These are phyloP conservation scores for Elephantulus edwardii DNA, from an alignment of 2,113 vertebrate genomes.

Conservation along the genomic window DNA sequence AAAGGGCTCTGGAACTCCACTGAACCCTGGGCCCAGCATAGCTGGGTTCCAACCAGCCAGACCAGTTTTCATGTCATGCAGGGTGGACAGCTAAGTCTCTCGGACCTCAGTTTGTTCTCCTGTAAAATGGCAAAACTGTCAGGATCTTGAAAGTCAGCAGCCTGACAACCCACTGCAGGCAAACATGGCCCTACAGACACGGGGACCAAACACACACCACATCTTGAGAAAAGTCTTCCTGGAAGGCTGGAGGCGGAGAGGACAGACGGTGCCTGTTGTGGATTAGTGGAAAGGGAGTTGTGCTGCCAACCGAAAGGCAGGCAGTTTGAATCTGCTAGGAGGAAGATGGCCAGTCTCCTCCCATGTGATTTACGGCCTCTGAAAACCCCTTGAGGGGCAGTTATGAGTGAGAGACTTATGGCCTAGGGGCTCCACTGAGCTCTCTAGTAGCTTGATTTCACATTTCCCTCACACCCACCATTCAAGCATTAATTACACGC, in stretches of 20 bases:
- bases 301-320: too few relatives aligned
- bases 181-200: not conserved
- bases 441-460: not conserved
- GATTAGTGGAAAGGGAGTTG: too few relatives aligned
- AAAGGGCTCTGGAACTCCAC: too few relatives aligned
- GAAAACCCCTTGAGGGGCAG: too few relatives aligned
- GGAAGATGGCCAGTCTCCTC: too few relatives aligned
- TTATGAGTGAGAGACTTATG: too few relatives aligned
- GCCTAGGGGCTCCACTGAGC: not conserved
- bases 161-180: not conserved
- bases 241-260: not conserved
- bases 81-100: too few relatives aligned
- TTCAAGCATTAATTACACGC: accelerated
- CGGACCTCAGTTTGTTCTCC: not conserved
- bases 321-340: too few relatives aligned
- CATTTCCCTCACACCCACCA: not conserved
- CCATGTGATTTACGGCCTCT: too few relatives aligned
- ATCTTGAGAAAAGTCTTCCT: not conserved
- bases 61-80: too few relatives aligned
- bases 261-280: not conserved
- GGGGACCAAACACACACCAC: not conserved
- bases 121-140: not conserved
- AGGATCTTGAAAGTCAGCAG: not conserved
- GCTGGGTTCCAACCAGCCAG: not conserved
- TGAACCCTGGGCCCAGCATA: not conserved